Conservation (phyloP, 1,140 invertebrate species). For the Pseudomyrmex pallidus region DNA sequence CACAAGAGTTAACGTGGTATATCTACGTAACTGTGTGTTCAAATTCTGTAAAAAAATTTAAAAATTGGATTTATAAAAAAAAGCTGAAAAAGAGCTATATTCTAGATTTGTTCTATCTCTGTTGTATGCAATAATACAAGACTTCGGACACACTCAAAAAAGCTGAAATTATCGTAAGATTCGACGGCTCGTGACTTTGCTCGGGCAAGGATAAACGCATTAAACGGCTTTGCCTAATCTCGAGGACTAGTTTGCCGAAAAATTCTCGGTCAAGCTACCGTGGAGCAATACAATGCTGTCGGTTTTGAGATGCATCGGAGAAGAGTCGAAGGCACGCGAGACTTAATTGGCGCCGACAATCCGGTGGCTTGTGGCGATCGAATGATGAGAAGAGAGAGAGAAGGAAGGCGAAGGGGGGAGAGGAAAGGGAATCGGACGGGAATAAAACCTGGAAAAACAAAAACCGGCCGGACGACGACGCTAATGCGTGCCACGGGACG, state of each 20-base stretch:
- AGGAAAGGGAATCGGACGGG: slow-evolving; percentile 42
- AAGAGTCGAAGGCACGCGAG: slow-evolving; percentile 40
- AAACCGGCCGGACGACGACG: slow-evolving; percentile 56
- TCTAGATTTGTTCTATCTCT: too few relatives aligned
- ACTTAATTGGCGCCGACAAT: slow-evolving; percentile 72
- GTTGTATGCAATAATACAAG: too few relatives aligned
- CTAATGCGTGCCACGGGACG: slow-evolving; percentile 67
- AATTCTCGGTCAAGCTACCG: slow-evolving; percentile 2
- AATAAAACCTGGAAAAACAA: slow-evolving; percentile 70
- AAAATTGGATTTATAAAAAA: too few relatives aligned
- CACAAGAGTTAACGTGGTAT: too few relatives aligned
- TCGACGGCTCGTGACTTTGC: too few relatives aligned
- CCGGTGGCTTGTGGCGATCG: slow-evolving; percentile 47
- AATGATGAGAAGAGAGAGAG: slow-evolving; percentile 10
- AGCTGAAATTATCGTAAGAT: too few relatives aligned
- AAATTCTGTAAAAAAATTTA: too few relatives aligned
- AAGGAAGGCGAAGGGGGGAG: neutral
- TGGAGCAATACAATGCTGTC: slow-evolving; percentile 25
- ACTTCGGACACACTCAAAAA: too few relatives aligned
- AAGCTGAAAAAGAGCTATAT: too few relatives aligned
- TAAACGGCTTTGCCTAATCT: too few relatives aligned
- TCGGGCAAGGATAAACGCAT: too few relatives aligned
- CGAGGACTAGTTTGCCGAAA: neutral
- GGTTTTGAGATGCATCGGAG: slow-evolving; percentile 13
- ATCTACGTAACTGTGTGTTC: too few relatives aligned